These are phyloP conservation scores for Drosophila lutescens DNA, from an alignment of 2,888 invertebrate genomes.

Conservation along the genomic window DNA sequence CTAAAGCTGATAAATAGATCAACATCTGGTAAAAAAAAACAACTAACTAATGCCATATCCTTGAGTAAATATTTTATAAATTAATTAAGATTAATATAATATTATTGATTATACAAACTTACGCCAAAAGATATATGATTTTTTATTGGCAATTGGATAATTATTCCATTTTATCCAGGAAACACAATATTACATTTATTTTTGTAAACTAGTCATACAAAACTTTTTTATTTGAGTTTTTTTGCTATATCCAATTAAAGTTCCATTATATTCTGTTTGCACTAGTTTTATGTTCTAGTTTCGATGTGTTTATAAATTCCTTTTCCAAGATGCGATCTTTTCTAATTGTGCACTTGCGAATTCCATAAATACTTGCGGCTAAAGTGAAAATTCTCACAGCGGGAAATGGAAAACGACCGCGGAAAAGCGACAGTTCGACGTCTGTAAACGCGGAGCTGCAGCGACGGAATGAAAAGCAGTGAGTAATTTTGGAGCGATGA, in stretches of 20 bases:
- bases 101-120: not conserved
- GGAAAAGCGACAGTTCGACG: conserved; percentile 41
- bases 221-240: not conserved
- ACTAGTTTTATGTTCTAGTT: not conserved
- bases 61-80: not conserved
- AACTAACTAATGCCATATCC: not conserved
- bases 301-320: conserved; percentile 2
- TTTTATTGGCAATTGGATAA: not conserved
- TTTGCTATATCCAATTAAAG: no score
- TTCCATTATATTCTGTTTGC: conserved; percentile 14
- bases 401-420: conserved; percentile 26
- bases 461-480: conserved; percentile 46
- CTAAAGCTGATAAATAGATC: not conserved
- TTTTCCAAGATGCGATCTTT: not conserved
- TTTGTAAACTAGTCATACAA: no score
- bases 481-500: conserved; percentile 23
- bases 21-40: not conserved
- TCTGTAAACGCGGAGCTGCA: conserved; percentile 67
- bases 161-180: not conserved
- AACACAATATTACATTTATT: not conserved
- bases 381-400: conserved; percentile 47
- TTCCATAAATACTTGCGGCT: conserved; percentile 49
- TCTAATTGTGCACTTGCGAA: conserved; percentile 42
- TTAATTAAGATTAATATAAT: no score
- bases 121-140: not conserved